phyloP scores from a whole-genome alignment of 2,888 invertebrate genomes.

The Lasioglossum pauxillum region DNA sequence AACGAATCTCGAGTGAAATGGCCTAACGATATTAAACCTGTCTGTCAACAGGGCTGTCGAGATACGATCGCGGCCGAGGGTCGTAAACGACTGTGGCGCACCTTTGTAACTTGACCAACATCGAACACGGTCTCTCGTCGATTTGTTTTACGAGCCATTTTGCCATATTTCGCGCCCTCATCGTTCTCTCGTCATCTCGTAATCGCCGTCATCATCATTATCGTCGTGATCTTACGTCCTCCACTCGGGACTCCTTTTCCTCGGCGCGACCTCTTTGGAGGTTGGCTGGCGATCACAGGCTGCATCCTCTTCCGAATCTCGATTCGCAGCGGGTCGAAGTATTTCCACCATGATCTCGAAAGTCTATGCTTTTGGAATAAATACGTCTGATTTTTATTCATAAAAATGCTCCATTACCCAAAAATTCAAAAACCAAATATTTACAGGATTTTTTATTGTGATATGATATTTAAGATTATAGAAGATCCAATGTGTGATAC shows the following conservation, averaged over 20 bases:
- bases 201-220: conserved; percentile 68
- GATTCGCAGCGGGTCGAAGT: conserved; percentile 33
- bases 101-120: conserved; percentile 62
- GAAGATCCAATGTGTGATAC: not conserved
- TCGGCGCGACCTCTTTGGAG: conserved; percentile 46
- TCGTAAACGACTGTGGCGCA: conserved; percentile 61
- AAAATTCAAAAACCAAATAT: no score
- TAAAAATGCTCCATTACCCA: no score
- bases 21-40: conserved; percentile 72
- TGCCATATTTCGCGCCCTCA: conserved; percentile 64
- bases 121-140: conserved; percentile 69
- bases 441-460: no score
- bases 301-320: conserved; percentile 45
- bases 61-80: conserved; percentile 70
- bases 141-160: conserved; percentile 76
- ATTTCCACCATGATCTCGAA: conserved; percentile 17
- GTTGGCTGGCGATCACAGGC: conserved; percentile 25
- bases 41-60: conserved; percentile 68
- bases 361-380: not conserved
- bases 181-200: conserved; percentile 64
- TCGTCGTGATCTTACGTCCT: conserved; percentile 61
- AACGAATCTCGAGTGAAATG: conserved; percentile 68
- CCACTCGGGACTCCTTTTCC: conserved; percentile 32
- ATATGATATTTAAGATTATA: no score
- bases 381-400: not conserved